phyloP scores from a whole-genome alignment of 2,113 vertebrate species.

The Xerus inauris region DNA sequence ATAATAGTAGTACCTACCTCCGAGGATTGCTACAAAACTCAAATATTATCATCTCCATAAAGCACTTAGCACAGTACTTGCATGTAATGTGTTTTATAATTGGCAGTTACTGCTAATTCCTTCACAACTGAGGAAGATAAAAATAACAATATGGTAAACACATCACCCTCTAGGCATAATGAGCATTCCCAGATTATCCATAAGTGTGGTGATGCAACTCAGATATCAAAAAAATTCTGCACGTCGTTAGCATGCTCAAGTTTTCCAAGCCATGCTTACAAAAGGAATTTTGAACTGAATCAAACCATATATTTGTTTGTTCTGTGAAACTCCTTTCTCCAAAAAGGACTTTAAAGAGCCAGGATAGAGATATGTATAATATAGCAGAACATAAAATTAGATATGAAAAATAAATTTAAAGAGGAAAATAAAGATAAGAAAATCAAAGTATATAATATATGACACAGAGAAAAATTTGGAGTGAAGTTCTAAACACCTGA shows the following conservation, averaged over 20 bases:
- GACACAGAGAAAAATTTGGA: conserved; percentile 1
- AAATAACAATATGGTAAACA: conserved; percentile 1
- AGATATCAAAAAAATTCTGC: not conserved
- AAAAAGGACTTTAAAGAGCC: not conserved
- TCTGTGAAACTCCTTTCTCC: not conserved
- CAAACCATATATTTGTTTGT: conserved; percentile 6
- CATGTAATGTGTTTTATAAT: not conserved
- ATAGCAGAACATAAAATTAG: not conserved
- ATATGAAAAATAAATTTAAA: conserved; percentile 35
- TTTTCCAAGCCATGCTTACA: not conserved
- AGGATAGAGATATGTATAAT: not conserved
- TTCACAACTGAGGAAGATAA: not conserved
- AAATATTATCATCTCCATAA: not conserved
- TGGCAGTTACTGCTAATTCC: not conserved
- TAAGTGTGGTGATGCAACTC: not conserved
- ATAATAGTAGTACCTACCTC: not conserved
- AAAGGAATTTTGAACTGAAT: conserved; percentile 29
- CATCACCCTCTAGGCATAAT: not conserved
- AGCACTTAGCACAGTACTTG: not conserved
- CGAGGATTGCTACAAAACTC: not conserved
- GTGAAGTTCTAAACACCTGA: not conserved
- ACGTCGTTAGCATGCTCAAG: not conserved
- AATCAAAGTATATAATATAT: not conserved
- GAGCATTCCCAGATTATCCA: not conserved
- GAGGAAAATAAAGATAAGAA: not conserved